These are phyloP conservation scores for Scortum barcoo DNA, from an alignment of 2,113 vertebrate species.

Conservation along the genomic window DNA sequence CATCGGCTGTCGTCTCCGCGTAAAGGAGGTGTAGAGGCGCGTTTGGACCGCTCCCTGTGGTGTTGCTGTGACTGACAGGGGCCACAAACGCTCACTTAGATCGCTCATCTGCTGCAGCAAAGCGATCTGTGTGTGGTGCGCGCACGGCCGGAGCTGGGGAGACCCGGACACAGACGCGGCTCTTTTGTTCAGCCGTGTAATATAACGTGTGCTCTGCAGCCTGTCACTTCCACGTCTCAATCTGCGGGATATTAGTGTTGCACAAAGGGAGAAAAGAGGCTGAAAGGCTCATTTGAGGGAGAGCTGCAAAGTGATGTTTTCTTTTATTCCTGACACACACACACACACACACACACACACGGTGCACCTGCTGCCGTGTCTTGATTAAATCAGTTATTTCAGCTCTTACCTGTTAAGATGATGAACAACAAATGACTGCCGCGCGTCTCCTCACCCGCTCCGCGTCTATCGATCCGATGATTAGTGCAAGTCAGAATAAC, in stretches of 20 bases:
- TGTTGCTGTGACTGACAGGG: slow-evolving; percentile 2
- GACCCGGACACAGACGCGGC: neutral
- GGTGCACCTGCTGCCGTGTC: slow-evolving; percentile 2
- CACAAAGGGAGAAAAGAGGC: neutral
- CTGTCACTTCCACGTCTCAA: slow-evolving; percentile 10
- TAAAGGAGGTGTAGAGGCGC: neutral
- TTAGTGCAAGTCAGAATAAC: neutral
- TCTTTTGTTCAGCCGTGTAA: slow-evolving; percentile 20
- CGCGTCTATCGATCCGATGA: neutral
- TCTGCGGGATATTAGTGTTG: neutral
- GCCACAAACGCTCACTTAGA: neutral
- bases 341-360: neutral
- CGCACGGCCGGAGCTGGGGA: neutral
- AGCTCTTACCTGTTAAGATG: neutral
- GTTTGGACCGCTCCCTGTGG: neutral
- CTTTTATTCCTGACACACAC: neutral
- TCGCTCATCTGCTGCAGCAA: neutral
- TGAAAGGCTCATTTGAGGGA: neutral
- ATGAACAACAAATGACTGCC: neutral
- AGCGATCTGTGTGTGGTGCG: neutral
- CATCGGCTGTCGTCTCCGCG: neutral
- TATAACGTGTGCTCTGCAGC: neutral
- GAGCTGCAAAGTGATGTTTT: neutral
- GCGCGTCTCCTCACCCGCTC: neutral
- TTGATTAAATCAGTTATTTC: neutral